Evolutionary conservation across 2,888 invertebrate genomes (phyloP).

Genomic region (Drosophila antonietae): DNA sequence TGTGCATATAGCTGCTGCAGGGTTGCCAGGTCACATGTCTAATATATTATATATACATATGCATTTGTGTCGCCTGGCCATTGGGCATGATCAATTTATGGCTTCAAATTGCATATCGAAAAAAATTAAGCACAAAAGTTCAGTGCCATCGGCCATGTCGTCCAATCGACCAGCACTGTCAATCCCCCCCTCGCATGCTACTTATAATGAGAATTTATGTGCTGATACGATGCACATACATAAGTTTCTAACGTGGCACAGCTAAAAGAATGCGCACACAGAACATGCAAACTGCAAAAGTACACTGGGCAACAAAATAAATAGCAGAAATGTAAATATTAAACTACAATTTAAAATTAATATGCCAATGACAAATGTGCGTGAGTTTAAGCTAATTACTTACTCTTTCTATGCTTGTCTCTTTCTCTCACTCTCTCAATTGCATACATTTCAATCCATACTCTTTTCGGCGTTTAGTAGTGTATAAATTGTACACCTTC

Average conservation of each 20-base stretch:
- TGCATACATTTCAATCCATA: not conserved
- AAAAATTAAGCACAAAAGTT: conserved; percentile 79
- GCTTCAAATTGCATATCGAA: conserved; percentile 61
- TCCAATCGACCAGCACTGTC: conserved; percentile 36
- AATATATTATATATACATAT: conserved; percentile 16
- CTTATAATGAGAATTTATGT: conserved; percentile 76
- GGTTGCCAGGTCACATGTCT: conserved; percentile 37
- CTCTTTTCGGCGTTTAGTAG: not conserved
- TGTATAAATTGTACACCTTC: not conserved
- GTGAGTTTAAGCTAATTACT: not conserved
- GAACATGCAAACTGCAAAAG: conserved; percentile 70
- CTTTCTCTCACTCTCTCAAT: not conserved
- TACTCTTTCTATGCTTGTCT: not conserved
- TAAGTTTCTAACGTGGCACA: conserved; percentile 47
- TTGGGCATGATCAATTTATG: conserved; percentile 68
- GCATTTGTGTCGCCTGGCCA: conserved; percentile 16
- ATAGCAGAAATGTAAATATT: not conserved
- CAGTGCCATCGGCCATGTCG: conserved; percentile 75
- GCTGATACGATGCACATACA: conserved; percentile 69
- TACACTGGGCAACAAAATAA: conserved; percentile 46
- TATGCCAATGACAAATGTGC: not conserved
- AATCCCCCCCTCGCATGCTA: conserved; percentile 9
- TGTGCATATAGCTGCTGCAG: conserved; percentile 18
- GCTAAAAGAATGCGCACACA: conserved; percentile 49
- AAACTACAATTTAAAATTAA: not conserved